These are phyloP conservation scores for Himalopsyche kuldschensis DNA, from an alignment of 2,888 invertebrate genomes.

Conservation along the genomic window DNA sequence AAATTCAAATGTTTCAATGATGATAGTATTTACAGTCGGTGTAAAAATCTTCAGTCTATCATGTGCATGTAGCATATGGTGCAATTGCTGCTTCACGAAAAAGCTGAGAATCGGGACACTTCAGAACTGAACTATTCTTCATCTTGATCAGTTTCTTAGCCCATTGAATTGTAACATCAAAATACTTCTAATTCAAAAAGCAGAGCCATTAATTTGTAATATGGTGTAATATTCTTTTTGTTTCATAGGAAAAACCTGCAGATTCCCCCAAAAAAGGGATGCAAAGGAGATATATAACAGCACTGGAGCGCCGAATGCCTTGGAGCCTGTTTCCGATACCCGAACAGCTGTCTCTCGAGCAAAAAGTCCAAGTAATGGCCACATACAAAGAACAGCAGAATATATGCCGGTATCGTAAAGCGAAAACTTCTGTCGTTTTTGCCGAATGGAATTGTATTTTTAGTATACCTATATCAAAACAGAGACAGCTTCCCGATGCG, in stretches of 20 bases:
- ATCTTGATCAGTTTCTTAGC: no score
- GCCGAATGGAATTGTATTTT: constrained; percentile 32
- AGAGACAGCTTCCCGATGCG: constrained; percentile 5
- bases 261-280: constrained; percentile 12
- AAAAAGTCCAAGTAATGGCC: constrained; percentile 20
- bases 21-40: no score
- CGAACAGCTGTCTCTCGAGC: constrained; percentile 29
- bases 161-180: no score
- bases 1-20: no score
- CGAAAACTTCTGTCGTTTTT: constrained; percentile 27
- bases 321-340: constrained; percentile 36
- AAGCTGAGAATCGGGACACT: no score
- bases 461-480: constrained; percentile 26
- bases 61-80: no score
- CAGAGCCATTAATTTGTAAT: no score
- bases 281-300: constrained; percentile 30
- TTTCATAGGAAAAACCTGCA: neutral
- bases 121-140: no score
- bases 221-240: neutral
- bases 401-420: constrained; percentile 32
- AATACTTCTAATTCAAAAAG: no score
- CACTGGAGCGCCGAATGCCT: constrained; percentile 33
- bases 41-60: no score
- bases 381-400: constrained; percentile 33
- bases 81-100: no score